Evolutionary conservation across 2,888 invertebrate species (phyloP), one percentile per base, ranked within the genome.

Genomic region (Koerneria pararmatus): DNA sequence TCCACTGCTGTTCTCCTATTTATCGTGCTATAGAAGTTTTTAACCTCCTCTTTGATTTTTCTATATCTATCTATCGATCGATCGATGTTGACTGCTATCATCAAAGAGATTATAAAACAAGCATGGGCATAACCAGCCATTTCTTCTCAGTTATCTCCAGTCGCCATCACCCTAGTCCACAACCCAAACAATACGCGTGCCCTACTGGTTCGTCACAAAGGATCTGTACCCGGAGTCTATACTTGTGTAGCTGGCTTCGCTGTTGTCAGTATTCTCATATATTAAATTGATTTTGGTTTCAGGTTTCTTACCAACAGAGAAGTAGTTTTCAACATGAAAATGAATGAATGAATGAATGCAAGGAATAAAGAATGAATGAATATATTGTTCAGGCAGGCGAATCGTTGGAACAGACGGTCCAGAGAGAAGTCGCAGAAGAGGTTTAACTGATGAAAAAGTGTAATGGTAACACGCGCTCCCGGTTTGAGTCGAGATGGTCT

Each of bases 211-310:
- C 78, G 87, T 29, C 86, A 86, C 69, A 83, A 84, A 27, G 79
- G 84, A 24, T 85, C 85, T 74, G 86, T 86, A 1, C 80, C 82
- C 19, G 85, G 86, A 57, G 86, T 87, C 84, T 88, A 83, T 78
- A 87, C 87, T 5, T 86, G 86, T 75, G 83, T 88, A 27, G 87
- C 88, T 49, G 88, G 88, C 27, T 88, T 87, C 74, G 85, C 87
- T 74, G 87, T 87, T 80, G 85, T 86, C 76, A 83, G 83, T 84
- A 71, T 62, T 32, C 11, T n/a, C 11, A 15, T 53, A 24, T 53
- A 11, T 53, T 24, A n/a, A 19, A 53, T 24, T 53, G n/a, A 22
- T 53, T 53, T 11, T n/a, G 53, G 8, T 15, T 6, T 22, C 19
- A 53, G n/a, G 19, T 11, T 24, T 53, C 8, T 22, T n/a, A 11